Evolutionary conservation across 2,888 invertebrate genomes (phyloP), one percentile per base, ranked within the genome.

Genomic region (Lithophane socia): DNA sequence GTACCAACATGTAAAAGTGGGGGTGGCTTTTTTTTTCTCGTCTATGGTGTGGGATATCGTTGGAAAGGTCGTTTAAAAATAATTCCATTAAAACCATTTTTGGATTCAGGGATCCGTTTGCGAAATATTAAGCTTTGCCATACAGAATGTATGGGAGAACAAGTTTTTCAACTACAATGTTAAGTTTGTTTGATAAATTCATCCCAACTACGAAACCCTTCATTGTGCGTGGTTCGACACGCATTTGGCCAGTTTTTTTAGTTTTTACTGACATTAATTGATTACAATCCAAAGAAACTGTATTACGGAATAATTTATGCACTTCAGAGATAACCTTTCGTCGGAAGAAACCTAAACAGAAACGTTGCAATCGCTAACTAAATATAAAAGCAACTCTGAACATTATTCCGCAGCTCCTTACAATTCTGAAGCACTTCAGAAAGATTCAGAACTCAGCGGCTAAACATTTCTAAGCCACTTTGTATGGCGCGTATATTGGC

Each of bases 391-490:
- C 54, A 54, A 61, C 21, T 69, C 47, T 21, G 61, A 70, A 49
- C 65, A 49, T 66, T 18, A 68, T 65, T 64, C 60, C 56, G 24
- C 54, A 64, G 44, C n/a, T 68, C 61, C 54, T 42, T 66, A 66
- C 79, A 78, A 83, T 69, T 66, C 63, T 63, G 58, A 61, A 74
- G 42, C 58, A 44, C 72, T 86, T 70, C 47, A 75, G 37, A 77
- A 73, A 80, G 75, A 77, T 80, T 84, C 75, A 86, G 80, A 84
- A 49, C 44, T 72, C 72, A 54, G 52, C 13, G 47, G 63, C 70
- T 64, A 73, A 75, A 86, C 74, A 77, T 77, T 77, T 83, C 74
- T 49, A 70, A 86, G 83, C 65, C 72, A 79, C 73, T 82, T 85
- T 82, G 74, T 69, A 74, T 42, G 85, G 67, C 80, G 75, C 71